A percentile compares a stretch with the other conserved stretches of the same genome.
These are phyloP conservation scores for Anolis sagrei DNA, from an alignment of 2,113 vertebrate species.

Conservation along the genomic window DNA sequence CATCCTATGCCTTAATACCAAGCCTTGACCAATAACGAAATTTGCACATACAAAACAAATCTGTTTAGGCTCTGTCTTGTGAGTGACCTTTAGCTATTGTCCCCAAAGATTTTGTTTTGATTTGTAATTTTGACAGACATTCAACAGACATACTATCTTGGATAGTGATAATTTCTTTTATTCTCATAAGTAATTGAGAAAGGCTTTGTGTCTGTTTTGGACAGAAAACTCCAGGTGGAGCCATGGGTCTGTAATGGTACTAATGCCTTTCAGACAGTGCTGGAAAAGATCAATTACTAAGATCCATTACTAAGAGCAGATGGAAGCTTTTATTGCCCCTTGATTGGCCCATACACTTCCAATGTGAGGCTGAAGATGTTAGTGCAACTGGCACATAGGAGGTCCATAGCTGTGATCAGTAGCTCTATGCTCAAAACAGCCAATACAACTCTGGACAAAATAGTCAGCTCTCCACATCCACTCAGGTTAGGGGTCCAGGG, in stretches of 20 bases:
- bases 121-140: slow-evolving; percentile 53
- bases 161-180: slow-evolving; percentile 30
- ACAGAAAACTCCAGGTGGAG: neutral
- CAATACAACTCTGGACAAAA: neutral
- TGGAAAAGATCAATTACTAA: neutral
- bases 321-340: too few species aligned
- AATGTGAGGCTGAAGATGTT: neutral
- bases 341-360: neutral
- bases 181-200: neutral
- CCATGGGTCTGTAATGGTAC: neutral
- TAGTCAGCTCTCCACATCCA: too few species aligned
- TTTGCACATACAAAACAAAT: slow-evolving; percentile 20
- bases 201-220: neutral
- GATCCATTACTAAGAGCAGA: too few species aligned
- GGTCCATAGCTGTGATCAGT: neutral
- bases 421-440: neutral
- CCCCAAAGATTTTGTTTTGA: slow-evolving; percentile 51
- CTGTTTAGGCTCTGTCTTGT: slow-evolving; percentile 30
- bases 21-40: neutral
- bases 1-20: neutral
- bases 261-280: neutral
- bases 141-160: slow-evolving; percentile 49
- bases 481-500: too few species aligned
- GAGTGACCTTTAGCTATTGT: slow-evolving; percentile 54
- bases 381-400: neutral